Evolutionary conservation across 2,797 vertebrate genomes (phyloP).

Genomic region (Microctenopoma steveboyesi): DNA sequence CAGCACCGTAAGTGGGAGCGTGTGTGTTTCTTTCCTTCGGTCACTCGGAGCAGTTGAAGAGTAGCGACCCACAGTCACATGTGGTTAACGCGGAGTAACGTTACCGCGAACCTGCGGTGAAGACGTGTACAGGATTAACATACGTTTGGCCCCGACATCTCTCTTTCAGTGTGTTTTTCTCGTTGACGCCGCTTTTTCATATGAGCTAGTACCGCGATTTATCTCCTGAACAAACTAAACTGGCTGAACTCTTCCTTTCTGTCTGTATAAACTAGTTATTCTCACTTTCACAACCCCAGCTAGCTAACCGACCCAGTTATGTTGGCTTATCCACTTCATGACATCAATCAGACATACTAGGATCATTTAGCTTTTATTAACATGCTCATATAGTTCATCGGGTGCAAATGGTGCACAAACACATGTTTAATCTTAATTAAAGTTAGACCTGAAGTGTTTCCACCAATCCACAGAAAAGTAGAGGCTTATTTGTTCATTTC

Average conservation of each 20-base stretch:
- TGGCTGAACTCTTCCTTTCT: slow-evolving; percentile 10
- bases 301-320: too few relatives aligned
- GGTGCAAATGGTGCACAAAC: neutral
- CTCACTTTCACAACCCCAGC: neutral
- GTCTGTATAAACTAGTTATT: neutral
- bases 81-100: slow-evolving; percentile 43
- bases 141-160: slow-evolving; percentile 33
- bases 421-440: neutral
- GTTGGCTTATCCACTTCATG: too few relatives aligned
- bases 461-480: neutral
- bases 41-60: slow-evolving; percentile 39
- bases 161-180: neutral
- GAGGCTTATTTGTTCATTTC: neutral
- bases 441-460: neutral
- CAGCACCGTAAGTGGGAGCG: neutral
- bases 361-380: neutral
- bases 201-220: slow-evolving; percentile 15
- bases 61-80: slow-evolving; percentile 59
- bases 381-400: neutral
- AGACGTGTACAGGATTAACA: slow-evolving; percentile 48
- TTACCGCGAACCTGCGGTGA: slow-evolving; percentile 25
- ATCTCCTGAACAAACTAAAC: slow-evolving; percentile 3
- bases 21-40: slow-evolving; percentile 6
- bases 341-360: too few relatives aligned
- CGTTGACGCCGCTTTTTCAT: neutral